A percentile compares a stretch with the other conserved stretches of the same genome.
phyloP scores from a whole-genome alignment of 1,140 invertebrate species.

The Holotrichia oblita region DNA sequence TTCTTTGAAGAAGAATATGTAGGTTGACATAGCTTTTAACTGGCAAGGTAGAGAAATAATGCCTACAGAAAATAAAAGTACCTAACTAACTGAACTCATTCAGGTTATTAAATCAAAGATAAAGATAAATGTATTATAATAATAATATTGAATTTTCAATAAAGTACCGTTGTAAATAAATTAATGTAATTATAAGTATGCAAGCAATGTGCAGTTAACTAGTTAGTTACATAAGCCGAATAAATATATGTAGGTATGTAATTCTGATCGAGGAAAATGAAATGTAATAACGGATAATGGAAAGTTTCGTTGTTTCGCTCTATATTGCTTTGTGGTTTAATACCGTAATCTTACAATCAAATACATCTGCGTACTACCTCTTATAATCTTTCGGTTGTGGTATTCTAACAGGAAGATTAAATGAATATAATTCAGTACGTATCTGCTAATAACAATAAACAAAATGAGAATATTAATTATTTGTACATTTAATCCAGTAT shows the following conservation, averaged over 20 bases:
- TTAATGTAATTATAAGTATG: background rate
- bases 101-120: background rate
- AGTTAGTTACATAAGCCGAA: background rate
- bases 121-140: background rate
- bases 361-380: background rate
- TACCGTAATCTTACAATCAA: constrained; percentile 8
- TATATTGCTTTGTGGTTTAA: background rate
- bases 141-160: background rate
- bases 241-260: background rate
- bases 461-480: background rate
- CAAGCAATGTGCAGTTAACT: background rate
- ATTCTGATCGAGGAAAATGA: background rate
- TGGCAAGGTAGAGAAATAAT: no score
- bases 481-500: background rate
- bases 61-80: background rate
- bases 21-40: no score
- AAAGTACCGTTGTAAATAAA: background rate
- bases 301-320: background rate
- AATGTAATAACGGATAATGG: constrained; percentile 2
- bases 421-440: background rate
- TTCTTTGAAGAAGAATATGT: no score
- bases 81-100: background rate
- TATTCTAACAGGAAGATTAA: background rate
- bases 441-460: background rate
- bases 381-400: background rate